A percentile compares a stretch with the other conserved stretches of the same genome.
Evolutionary conservation across 2,888 invertebrate species (phyloP).

Genomic region (Drosophila nr. perissopoda): DNA sequence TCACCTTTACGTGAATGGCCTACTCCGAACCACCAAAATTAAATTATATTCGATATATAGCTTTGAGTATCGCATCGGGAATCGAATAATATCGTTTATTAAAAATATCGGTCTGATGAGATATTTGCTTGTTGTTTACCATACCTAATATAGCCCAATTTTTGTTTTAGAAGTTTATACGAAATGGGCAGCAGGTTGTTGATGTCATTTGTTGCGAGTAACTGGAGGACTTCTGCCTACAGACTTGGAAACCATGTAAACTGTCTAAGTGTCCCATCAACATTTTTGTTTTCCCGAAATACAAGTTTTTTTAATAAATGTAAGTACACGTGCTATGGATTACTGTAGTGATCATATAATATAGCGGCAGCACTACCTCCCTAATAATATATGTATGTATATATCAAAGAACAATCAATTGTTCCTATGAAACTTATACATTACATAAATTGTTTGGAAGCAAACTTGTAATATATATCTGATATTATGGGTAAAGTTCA

Average conservation of each 20-base stretch:
- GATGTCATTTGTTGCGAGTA: neutral
- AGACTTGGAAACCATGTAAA: constrained; percentile 6
- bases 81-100: neutral
- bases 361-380: neutral
- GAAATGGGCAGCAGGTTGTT: constrained; percentile 25
- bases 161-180: constrained; percentile 2
- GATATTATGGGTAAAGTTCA: neutral
- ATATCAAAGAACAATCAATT: neutral
- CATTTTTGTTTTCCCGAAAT: constrained; percentile 45
- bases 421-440: neutral
- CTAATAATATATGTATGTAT: neutral
- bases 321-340: constrained; percentile 83
- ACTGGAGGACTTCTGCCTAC: neutral
- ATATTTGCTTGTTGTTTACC: neutral
- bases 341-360: neutral
- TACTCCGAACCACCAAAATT: neutral
- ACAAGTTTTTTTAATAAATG: constrained; percentile 90
- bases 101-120: neutral
- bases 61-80: neutral
- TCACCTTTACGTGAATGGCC: neutral
- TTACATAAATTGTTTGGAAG: neutral
- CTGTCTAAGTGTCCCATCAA: neutral
- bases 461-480: neutral
- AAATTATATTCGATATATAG: neutral
- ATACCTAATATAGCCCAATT: neutral